Conservation (phyloP, 2,113 vertebrate genomes). For the Oncorhynchus clarkii region DNA sequence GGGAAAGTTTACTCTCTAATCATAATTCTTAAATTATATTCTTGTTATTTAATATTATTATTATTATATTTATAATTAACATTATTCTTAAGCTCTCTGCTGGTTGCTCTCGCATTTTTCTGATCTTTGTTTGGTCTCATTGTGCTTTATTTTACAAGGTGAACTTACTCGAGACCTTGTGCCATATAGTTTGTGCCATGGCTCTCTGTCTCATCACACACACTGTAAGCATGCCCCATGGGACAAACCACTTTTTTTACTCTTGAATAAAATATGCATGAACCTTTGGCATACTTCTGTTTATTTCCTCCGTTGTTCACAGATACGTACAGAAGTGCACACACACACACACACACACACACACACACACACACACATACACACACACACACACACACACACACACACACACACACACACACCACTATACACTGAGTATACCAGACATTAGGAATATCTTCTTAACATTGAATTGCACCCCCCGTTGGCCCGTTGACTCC, state of each 20-base stretch:
- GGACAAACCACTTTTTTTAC: constrained; percentile 82
- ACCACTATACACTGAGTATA: too few species aligned
- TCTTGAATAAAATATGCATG: constrained; percentile 89
- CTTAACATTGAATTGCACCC: too few species aligned
- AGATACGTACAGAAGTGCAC: too few species aligned
- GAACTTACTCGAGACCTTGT: constrained; percentile 63
- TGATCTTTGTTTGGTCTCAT: constrained; percentile 72
- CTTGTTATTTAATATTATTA: constrained; percentile 66
- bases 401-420: too few species aligned
- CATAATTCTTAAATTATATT: constrained; percentile 68
- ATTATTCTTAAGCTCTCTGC: constrained; percentile 68
- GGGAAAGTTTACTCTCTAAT: constrained; percentile 66
- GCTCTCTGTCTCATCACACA: constrained; percentile 70
- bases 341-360: too few species aligned
- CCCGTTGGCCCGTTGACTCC: too few species aligned
- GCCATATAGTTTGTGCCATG: constrained; percentile 69
- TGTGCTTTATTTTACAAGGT: constrained; percentile 74
- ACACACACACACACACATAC: too few species aligned
- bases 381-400: too few species aligned
- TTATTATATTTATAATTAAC: constrained; percentile 73
- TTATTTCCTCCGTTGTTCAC: constrained; percentile 21
- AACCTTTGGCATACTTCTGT: constrained; percentile 68
- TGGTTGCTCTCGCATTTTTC: constrained; percentile 52
- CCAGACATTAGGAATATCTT: too few species aligned
- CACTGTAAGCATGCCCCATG: constrained; percentile 83